Base-by-base conservation (phyloP, 2,888 invertebrate species). In the Diarsia mendica region DNA sequence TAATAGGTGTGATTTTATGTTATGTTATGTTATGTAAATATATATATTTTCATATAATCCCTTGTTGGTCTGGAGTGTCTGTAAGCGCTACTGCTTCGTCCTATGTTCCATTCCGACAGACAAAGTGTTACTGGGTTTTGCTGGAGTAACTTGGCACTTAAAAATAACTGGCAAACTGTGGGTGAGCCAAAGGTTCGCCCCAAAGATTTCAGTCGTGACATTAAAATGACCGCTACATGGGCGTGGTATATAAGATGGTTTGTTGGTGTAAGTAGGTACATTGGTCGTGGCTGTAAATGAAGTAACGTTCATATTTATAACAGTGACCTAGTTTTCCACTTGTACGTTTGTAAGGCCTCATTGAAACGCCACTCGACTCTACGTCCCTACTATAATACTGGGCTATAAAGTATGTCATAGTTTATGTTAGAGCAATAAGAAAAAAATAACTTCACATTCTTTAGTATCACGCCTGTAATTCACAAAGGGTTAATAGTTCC, bases 321-420 rank as follows among this genome's bases (percentile, higher is more conserved):
- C 28, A 23, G 53, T 77, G 61, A 72, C 77, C 72, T 79, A 72
- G 53, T 77, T 77, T 65, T 61, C 18, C 15, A 48, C 11, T 79
- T 49, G 63, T 10, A 20, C 44, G 49, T 78, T 70, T 78, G 53
- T 49, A 77, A 63, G 28, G 70, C 53, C 53, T 49, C 49, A 44
- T 46, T 70, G n/a, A 55, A 77, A 77, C 44, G 44, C 23, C 44
- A 23, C 63, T 70, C 44, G 28, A 49, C 39, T 13, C n/a, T 23
- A 9, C 23, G 0, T 55, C 15, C 20, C 46, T 49, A 13, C 63
- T 5, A 49, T 49, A 55, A 55, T 8, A 58, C 28, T 15, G 28
- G 1, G 23, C 0, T 8, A 8, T 58, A 58, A 28, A 58, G 58
- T 15, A 15, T 3, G 5, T 58, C 15, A 8, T n/a, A 28, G 1